Conservation (phyloP, 2,888 invertebrate genomes). For the Dicyrtoma fusca region DNA sequence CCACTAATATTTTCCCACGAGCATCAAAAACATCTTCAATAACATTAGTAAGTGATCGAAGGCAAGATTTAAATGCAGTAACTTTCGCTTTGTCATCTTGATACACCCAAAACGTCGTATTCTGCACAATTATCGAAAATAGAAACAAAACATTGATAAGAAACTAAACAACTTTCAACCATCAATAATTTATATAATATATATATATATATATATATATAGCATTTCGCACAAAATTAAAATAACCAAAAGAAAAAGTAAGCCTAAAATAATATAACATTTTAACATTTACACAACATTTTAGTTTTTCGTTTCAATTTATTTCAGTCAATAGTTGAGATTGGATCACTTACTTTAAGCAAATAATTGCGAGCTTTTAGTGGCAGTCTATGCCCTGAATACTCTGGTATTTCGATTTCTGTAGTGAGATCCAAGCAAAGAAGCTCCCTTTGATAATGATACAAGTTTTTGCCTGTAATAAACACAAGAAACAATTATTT, state of each 20-base stretch:
- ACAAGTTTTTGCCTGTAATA: conserved; percentile 38
- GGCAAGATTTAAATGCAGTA: conserved; percentile 65
- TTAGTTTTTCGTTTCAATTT: no score
- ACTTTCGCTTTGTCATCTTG: conserved; percentile 59
- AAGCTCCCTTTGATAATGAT: conserved; percentile 65
- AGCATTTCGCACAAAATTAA: no score
- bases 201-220: no score
- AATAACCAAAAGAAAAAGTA: no score
- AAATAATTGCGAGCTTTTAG: conserved; percentile 63
- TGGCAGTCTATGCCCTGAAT: conserved; percentile 66
- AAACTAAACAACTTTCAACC: no score
- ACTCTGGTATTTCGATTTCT: conserved; percentile 67
- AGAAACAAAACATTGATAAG: no score
- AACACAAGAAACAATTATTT: neutral
- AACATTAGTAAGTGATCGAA: conserved; percentile 65
- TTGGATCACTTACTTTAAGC: conserved; percentile 64
- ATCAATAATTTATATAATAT: no score
- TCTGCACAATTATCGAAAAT: conserved; percentile 41
- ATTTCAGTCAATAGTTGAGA: no score
- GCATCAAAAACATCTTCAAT: conserved; percentile 64
- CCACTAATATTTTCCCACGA: conserved; percentile 62
- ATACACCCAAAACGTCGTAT: conserved; percentile 45
- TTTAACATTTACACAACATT: no score
- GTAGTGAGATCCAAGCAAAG: conserved; percentile 68
- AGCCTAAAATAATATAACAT: no score